Conservation (phyloP, 2,888 invertebrate genomes). For the Uropetala carovei region DNA sequence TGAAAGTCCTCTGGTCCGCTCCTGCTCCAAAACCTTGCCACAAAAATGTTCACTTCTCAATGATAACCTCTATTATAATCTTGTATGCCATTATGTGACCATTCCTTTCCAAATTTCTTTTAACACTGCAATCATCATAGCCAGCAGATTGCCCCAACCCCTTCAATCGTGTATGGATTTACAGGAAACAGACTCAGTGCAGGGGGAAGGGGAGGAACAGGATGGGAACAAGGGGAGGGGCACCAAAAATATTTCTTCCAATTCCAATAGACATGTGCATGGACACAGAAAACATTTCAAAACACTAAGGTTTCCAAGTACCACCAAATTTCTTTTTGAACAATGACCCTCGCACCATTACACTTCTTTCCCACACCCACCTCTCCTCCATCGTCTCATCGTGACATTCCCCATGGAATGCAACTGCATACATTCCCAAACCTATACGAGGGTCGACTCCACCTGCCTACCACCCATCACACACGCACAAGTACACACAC, state of each 20-base stretch:
- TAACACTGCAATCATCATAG: slow-evolving; percentile 60
- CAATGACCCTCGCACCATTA: slow-evolving; percentile 63
- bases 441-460: slow-evolving; percentile 37
- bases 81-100: slow-evolving; percentile 63
- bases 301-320: slow-evolving; percentile 64
- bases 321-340: slow-evolving; percentile 60
- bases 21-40: slow-evolving; percentile 63
- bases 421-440: slow-evolving; percentile 50
- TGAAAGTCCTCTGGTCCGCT: slow-evolving; percentile 63
- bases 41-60: slow-evolving; percentile 64
- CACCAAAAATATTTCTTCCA: slow-evolving; percentile 64
- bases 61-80: slow-evolving; percentile 62
- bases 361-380: slow-evolving; percentile 45
- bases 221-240: slow-evolving; percentile 63
- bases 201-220: slow-evolving; percentile 42
- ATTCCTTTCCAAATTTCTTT: slow-evolving; percentile 56
- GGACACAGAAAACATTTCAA: slow-evolving; percentile 64
- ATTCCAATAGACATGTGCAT: slow-evolving; percentile 64
- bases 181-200: slow-evolving; percentile 64
- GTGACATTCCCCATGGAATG: slow-evolving; percentile 36
- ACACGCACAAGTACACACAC: slow-evolving; percentile 64
- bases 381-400: slow-evolving; percentile 35
- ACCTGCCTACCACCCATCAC: slow-evolving; percentile 56
- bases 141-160: slow-evolving; percentile 63
- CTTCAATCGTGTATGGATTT: slow-evolving; percentile 62